phyloP scores from a whole-genome alignment of 1,140 invertebrate genomes.

The Drosophila murphyi region DNA sequence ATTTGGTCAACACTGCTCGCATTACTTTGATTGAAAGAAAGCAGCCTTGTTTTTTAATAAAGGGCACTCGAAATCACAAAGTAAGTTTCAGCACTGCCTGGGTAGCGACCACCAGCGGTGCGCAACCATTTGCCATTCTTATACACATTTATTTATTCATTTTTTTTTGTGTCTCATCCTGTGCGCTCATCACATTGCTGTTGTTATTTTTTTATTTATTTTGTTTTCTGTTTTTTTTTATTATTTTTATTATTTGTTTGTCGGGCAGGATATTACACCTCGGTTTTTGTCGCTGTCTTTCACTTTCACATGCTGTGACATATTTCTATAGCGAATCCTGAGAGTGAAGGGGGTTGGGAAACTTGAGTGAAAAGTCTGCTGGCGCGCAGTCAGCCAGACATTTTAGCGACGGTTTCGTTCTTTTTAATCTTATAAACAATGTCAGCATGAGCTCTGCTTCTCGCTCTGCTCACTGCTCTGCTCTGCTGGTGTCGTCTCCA shows the following conservation, averaged over 20 bases:
- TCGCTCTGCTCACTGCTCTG: not conserved
- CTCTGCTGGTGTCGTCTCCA: conserved; percentile 32
- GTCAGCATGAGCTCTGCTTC: conserved; percentile 61
- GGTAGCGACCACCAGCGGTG: conserved; percentile 34
- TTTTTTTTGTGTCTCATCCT: conserved; percentile 27
- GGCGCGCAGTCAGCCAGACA: conserved; percentile 51
- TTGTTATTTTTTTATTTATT: not conserved
- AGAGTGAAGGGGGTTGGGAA: not conserved
- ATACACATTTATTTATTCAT: not conserved
- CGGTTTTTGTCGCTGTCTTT: conserved; percentile 73
- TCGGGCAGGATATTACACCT: conserved; percentile 78
- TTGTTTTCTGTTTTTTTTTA: conserved; percentile 18
- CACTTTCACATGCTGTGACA: conserved; percentile 79
- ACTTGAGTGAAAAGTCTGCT: conserved; percentile 57
- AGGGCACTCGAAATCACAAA: conserved; percentile 22
- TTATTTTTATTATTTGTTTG: conserved; percentile 47
- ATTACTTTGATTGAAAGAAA: no score
- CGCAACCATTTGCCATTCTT: conserved; percentile 39
- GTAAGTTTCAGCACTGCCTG: conserved; percentile 19
- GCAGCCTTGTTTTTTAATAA: conserved; percentile 32
- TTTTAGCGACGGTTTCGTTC: conserved; percentile 51
- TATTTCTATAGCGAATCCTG: conserved; percentile 67
- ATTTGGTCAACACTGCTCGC: conserved; percentile 2
- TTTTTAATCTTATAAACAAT: conserved; percentile 74
- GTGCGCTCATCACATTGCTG: conserved; percentile 27